phyloP scores from a whole-genome alignment of 2,888 invertebrate genomes.

The Megalurothrips usitatus region DNA sequence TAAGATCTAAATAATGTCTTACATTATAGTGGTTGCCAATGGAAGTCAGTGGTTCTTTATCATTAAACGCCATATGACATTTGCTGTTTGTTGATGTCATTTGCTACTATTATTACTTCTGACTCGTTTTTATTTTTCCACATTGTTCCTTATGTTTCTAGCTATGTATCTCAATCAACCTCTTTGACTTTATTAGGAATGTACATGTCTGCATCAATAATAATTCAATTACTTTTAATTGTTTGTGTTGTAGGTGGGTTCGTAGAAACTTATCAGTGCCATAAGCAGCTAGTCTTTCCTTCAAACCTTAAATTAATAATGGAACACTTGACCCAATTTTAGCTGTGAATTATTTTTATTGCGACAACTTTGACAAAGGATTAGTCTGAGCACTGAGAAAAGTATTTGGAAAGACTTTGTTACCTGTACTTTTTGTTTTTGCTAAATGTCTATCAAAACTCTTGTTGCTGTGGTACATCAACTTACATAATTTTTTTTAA shows the following conservation, averaged over 20 bases:
- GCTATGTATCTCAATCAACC: too few relatives aligned
- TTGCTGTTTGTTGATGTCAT: background rate
- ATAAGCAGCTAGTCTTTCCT: background rate
- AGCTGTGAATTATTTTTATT: background rate
- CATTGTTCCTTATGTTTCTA: background rate
- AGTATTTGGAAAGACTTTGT: background rate
- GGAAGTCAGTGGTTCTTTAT: background rate
- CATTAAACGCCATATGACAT: background rate
- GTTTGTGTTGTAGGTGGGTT: too few relatives aligned
- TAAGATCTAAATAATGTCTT: background rate
- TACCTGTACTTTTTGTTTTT: background rate
- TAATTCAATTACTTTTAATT: background rate
- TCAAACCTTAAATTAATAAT: too few relatives aligned
- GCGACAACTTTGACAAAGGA: background rate
- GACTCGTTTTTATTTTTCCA: background rate
- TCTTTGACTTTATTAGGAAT: background rate
- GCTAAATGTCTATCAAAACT: background rate
- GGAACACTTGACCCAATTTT: background rate
- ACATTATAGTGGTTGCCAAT: background rate
- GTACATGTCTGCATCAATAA: background rate
- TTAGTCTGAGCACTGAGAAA: background rate
- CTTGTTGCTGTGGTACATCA: background rate
- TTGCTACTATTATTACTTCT: background rate
- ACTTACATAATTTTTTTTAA: background rate
- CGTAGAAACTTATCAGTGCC: background rate